phyloP scores from a whole-genome alignment of 1,140 invertebrate species.

The Drosophila mojavensis region DNA sequence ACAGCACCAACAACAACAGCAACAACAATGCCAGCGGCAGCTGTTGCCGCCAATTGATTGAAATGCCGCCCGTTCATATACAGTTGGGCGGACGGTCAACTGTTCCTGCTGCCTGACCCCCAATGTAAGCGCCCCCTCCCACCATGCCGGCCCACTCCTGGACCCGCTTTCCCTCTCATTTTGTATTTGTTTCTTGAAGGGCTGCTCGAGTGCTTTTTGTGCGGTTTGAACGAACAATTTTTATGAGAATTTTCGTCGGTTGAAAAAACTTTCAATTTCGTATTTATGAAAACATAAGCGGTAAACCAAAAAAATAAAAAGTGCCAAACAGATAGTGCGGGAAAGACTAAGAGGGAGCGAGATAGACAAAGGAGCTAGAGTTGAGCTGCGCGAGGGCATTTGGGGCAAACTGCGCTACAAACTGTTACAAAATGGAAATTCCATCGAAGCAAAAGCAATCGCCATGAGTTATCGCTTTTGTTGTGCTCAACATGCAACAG shows the following conservation, averaged over 20 bases:
- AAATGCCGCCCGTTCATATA: slow-evolving; percentile 65
- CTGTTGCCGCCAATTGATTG: slow-evolving; percentile 69
- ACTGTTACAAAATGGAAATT: slow-evolving; percentile 79
- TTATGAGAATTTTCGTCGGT: slow-evolving; percentile 76
- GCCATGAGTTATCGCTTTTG: slow-evolving; percentile 46
- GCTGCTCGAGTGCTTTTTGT: slow-evolving; percentile 54
- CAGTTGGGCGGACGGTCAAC: slow-evolving; percentile 45
- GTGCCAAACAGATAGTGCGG: not conserved
- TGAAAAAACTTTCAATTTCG: slow-evolving; percentile 78
- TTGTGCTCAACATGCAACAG: not conserved
- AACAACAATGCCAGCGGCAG: slow-evolving; percentile 50
- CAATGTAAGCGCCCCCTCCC: not conserved
- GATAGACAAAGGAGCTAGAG: not conserved
- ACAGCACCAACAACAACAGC: not conserved
- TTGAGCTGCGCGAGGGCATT: not conserved
- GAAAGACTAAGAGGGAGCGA: too few relatives aligned
- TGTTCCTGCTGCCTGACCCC: slow-evolving; percentile 22
- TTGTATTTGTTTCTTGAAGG: slow-evolving; percentile 68
- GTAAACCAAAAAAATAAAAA: slow-evolving; percentile 14
- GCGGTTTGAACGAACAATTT: slow-evolving; percentile 74
- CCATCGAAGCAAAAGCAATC: slow-evolving; percentile 72
- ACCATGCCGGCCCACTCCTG: not conserved
- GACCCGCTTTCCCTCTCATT: slow-evolving; percentile 11
- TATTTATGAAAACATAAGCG: slow-evolving; percentile 71
- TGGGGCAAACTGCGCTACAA: slow-evolving; percentile 50